Base-by-base conservation (phyloP, 2,113 vertebrate species). In the Daphoenositta chrysoptera region DNA sequence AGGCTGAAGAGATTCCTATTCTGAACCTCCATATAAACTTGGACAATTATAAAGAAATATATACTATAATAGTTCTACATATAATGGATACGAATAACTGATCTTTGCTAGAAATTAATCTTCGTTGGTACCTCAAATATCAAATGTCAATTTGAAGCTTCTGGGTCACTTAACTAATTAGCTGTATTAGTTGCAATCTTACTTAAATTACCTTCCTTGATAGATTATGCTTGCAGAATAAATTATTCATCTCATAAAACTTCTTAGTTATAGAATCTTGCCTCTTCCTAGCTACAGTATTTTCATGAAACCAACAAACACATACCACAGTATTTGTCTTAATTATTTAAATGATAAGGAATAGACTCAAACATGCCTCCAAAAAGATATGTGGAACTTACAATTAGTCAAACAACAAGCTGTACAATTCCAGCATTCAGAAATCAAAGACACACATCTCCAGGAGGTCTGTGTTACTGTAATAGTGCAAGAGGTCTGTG, bases 181-280 rank as follows among this genome's bases (percentile, higher is more conserved):
- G 47, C 27, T 94, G 54, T 63, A 81, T 94, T 96, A 94, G 76
- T 83, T 97, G 85, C 87, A 96, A 60, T 58, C 69, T 97, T 98
- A 90, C 98, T 98, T 97, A 95, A 97, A 97, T 98, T 98, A 98
- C 98, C 90, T 94, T 82, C 60, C 58, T 92, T 98, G 98, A 98
- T 96, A 98, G 70, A 86, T 87, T 98, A 98, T 97, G 95, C 98
- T 97, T 97, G 86, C 54, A 86, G 35, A 97, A 98, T 99, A 77
- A 99, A 99, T 99, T 98, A 99, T 99, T 99, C 27, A 99, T 93
- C 76, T 92, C 70, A 56, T 37, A 84, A 97, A 98, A 97, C 97
- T 98, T 98, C 97, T 97, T 92, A 95, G 19, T 68, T 95, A 50
- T 68, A 87, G 85, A 94, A 57, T 64, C 47, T 76, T 93, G 45